Base-by-base conservation (phyloP, 2,888 invertebrate species). In the Dynastes maya region DNA sequence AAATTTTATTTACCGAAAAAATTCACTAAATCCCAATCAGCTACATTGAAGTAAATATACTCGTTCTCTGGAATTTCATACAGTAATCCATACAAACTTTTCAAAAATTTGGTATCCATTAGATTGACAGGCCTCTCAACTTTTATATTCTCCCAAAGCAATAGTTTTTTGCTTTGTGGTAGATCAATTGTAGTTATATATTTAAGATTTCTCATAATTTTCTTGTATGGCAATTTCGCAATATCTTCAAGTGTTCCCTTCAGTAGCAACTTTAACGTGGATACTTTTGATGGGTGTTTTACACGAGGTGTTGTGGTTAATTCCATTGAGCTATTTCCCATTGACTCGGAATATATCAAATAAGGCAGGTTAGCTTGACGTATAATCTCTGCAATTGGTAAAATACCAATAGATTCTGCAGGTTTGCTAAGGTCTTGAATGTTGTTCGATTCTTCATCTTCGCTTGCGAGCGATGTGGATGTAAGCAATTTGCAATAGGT, bases 91-190 rank as follows among this genome's bases (percentile, higher is more conserved):
- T 79, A 76, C 16, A 80, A 64, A 63, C 61, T 55, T 55, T 79
- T 51, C 32, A 83, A 77, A 76, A 81, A 80, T 8, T 22, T 16
- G 3, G 55, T 67, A 16, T 22, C 71, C 55, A 84, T 75, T 29
- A 72, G 68, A 40, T 64, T 27, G 0, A 80, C 13, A 0, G 76
- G 49, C 53, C 75, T 81, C 3, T 77, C 71, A 6, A 72, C 58
- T 67, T 82, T 83, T 49, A 82, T 77, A 22, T 82, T 82, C 13
- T 82, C 80, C 84, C 84, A 84, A 53, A 84, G 61, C 61, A 81
- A 63, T 27, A 80, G 27, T 37, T 81, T 80, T 53, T 80, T 83
- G 16, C 79, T 78, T 8, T 77, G 27, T 4, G 80, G 22, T 9
- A 83, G 49, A 9, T 79, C 63, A 3, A 82, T 64, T 40, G 71